Conservation (phyloP, 2,113 vertebrate species). For the Girardinichthys multiradiatus region DNA sequence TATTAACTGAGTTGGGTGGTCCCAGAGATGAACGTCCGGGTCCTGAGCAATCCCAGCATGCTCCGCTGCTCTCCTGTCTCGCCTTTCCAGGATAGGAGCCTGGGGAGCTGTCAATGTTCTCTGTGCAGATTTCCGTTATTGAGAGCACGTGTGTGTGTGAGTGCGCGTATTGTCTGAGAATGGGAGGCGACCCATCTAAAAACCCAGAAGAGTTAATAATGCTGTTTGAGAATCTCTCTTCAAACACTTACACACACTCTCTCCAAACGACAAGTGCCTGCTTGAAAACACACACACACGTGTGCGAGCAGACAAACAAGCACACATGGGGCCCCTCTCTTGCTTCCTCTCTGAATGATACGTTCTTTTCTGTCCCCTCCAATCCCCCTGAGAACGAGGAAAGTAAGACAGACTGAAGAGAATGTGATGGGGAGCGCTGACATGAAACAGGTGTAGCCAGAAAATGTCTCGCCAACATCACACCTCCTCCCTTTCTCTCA, state of each 20-base stretch:
- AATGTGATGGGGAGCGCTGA: conserved; percentile 39
- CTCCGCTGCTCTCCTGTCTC: conserved; percentile 71
- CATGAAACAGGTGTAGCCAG: conserved; percentile 61
- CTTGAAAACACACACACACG: conserved; percentile 4
- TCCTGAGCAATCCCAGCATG: conserved; percentile 73
- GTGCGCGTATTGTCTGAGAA: conserved; percentile 29
- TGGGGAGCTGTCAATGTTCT: conserved; percentile 77
- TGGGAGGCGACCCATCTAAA: conserved; percentile 52
- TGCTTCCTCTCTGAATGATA: conserved; percentile 33
- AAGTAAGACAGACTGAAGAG: conserved; percentile 26
- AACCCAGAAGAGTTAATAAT: conserved; percentile 76
- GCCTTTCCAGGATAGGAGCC: conserved; percentile 78
- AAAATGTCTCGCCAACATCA: conserved; percentile 44
- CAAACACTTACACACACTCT: conserved; percentile 38
- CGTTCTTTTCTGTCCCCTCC: conserved; percentile 55
- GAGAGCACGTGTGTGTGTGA: conserved; percentile 11
- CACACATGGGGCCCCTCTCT: conserved; percentile 2
- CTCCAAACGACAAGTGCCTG: conserved; percentile 37
- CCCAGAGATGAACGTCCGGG: conserved; percentile 71
- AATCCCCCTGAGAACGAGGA: conserved; percentile 38
- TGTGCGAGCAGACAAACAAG: neutral
- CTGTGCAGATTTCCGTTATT: conserved; percentile 28
- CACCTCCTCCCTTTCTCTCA: neutral
- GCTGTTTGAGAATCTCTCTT: conserved; percentile 70
- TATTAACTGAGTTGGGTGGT: conserved; percentile 77